Base-by-base conservation (phyloP, 2,113 vertebrate genomes). In the Psittacus erithacus region DNA sequence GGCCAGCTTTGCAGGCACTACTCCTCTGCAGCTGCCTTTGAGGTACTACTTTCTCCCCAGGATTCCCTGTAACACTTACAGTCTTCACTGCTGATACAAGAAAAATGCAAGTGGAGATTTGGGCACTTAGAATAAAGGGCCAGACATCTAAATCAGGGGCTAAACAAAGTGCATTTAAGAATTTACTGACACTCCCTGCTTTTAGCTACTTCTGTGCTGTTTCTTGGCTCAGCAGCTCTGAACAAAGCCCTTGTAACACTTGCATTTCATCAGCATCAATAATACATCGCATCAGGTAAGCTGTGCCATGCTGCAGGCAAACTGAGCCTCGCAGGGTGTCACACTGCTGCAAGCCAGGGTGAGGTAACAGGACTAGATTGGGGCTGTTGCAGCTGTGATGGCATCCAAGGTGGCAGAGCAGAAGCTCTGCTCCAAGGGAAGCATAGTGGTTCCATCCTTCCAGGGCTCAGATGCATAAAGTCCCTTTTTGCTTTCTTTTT, bases 101-200 rank as follows among this genome's bases (percentile, higher is more conserved):
- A 71, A 57, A 73, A 76, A 90, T 29, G 67, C 46, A 60, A 10
- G 59, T 59, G 59, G 74, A 92, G 27, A 20, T 63, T 86, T 92
- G 76, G 75, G 59, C 68, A 91, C 74, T 18, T 0, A 1, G 68
- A 90, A 88, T 71, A 86, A 82, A 88, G 74, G 80, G 39, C 35
- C 52, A 81, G 91, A 64, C 52, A 65, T 24, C 28, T 68, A 76
- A 96, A 96, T 78, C 79, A 84, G 81, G 31, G 47, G 74, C 69
- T 69, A 57, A 93, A 91, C 62, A 57, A 91, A 89, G 57, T 1
- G 2, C 74, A 62, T 75, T 93, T 69, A 78, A 73, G 86, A 74
- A 76, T 93, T 92, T 93, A 94, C 47, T 74, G 92, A 60, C 44
- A 25, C 62, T 94, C 86, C 65, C 69, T 67, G 90, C 73, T 94